These are phyloP conservation scores for Dreissena rostriformis DNA, from an alignment of 1,140 invertebrate species.

Conservation along the genomic window DNA sequence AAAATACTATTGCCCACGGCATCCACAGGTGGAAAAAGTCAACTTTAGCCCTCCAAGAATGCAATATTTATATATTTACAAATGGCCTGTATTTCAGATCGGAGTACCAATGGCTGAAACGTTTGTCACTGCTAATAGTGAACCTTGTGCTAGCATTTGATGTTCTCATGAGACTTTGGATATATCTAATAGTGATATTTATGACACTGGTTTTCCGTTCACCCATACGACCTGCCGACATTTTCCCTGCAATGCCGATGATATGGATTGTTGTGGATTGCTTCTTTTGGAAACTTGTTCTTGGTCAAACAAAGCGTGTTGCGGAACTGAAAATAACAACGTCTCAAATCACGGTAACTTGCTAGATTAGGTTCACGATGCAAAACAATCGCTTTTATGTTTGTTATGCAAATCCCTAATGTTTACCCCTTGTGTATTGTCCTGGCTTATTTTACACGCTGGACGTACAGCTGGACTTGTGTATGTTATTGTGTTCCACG, in stretches of 20 bases:
- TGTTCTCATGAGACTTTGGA: not conserved
- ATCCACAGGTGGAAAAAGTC: too few relatives aligned
- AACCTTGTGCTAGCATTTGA: not conserved
- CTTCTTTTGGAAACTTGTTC: not conserved
- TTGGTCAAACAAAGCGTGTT: not conserved
- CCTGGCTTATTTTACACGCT: not conserved
- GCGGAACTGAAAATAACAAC: constrained; percentile 10
- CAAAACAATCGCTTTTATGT: not conserved
- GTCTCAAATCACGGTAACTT: not conserved
- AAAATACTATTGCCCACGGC: too few relatives aligned
- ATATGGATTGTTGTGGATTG: constrained; percentile 14
- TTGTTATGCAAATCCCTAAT: not conserved
- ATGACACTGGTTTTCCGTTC: not conserved
- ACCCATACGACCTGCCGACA: not conserved
- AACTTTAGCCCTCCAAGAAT: too few relatives aligned
- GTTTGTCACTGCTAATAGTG: constrained; percentile 1
- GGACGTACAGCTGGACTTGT: not conserved
- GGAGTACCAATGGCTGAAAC: not conserved
- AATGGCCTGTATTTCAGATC: constrained; percentile 5
- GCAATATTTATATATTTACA: too few relatives aligned
- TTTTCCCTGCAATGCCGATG: constrained; percentile 4
- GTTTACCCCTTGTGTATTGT: not conserved
- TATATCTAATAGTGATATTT: not conserved
- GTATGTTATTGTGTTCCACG: too few relatives aligned
- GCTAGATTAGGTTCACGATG: not conserved